Base-by-base conservation (phyloP, 2,113 vertebrate genomes). In the Corydoras sp. region DNA sequence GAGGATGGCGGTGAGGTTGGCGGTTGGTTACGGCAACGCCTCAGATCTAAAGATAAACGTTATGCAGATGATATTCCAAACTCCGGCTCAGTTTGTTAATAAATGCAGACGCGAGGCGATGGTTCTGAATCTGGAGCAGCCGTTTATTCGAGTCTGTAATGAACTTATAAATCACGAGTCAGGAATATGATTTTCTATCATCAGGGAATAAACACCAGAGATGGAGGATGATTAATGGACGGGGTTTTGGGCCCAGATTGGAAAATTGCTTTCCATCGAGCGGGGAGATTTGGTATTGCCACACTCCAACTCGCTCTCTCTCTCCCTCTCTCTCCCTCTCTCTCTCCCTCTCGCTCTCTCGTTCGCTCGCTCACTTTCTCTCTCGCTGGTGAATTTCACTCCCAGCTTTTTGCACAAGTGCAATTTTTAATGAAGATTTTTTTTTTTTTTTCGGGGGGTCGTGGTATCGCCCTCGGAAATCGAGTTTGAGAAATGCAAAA, bases 81-180 rank as follows among this genome's bases (percentile, higher is more conserved):
- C 90, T 92, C 89, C 87, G 85, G 87, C 89, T 92, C 90, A 85
- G 84, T 88, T 89, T 90, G 84, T 88, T 86, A 91, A 91, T 92
- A 91, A 92, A 92, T 88, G 87, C 90, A 90, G 88, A 86, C 91
- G 90, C 90, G 88, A 88, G 86, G 86, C 86, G 85, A 83, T 87
- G 80, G 80, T 89, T 89, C 84, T 86, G 86, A 59, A 90, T 90
- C 86, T 82, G 86, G 75, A 82, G 81, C 83, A 89, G 89, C 90
- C 91, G 90, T 92, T 89, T 91, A 84, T 91, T 90, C 86, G 86
- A 86, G 81, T 82, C 85, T 62, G 85, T 90, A 91, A 91, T 87
- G 84, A 91, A 91, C 90, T 90, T 91, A 92, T 90, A 92, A 90
- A 90, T 90, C 90, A 85, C 84, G 88, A 83, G 88, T 87, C 69